Conservation (phyloP, 2,113 vertebrate species). For the Catharus fuscescens region DNA sequence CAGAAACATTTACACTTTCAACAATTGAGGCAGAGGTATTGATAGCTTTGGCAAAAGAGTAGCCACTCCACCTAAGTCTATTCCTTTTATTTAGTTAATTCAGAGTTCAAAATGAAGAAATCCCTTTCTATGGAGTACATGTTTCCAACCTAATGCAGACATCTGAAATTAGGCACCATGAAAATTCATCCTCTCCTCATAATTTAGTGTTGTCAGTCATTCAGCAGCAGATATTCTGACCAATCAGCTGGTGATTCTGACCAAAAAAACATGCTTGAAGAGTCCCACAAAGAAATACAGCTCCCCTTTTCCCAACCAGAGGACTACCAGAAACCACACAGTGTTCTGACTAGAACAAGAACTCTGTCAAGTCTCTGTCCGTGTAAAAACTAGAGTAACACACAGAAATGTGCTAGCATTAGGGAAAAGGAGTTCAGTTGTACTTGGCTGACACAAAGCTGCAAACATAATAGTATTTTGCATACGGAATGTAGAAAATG, state of each 20-base stretch:
- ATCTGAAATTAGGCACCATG: neutral
- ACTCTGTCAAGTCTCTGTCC: neutral
- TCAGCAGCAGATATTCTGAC: neutral
- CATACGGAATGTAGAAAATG: neutral
- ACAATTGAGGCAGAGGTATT: neutral
- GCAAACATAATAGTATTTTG: neutral
- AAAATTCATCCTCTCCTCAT: neutral
- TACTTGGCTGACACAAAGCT: neutral
- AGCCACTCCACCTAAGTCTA: neutral
- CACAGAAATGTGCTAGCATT: neutral
- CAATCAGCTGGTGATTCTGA: neutral
- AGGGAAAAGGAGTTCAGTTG: neutral
- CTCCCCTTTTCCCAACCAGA: neutral
- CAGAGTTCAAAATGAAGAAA: neutral
- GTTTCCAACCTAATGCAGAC: neutral
- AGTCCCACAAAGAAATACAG: neutral
- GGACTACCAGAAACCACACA: neutral
- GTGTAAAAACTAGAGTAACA: neutral
- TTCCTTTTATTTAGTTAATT: neutral
- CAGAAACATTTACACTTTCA: neutral
- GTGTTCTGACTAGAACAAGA: neutral
- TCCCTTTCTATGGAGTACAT: neutral
- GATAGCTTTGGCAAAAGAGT: neutral
- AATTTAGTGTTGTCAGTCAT: neutral
- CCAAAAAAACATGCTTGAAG: accelerated